Evolutionary conservation across 2,888 invertebrate species (phyloP), one percentile per base, ranked within the genome.

Genomic region (Nemurella pictetii): DNA sequence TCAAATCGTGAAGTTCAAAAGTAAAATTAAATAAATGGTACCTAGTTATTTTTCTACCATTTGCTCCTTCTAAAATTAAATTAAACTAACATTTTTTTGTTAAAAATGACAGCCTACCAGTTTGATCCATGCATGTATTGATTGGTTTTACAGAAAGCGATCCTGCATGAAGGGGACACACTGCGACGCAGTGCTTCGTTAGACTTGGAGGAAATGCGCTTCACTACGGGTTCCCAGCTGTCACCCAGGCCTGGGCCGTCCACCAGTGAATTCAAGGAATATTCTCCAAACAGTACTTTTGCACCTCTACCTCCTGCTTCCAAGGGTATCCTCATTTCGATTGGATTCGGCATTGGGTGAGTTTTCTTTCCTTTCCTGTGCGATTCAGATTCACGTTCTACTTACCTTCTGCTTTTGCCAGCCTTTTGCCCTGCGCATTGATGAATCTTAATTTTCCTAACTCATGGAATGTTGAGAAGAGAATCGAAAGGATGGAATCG

Each of bases 271-370:
- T 15, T 78, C 28, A 15, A 7, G 5, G 12, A 1, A 9, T 29
- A 9, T 12, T n/a, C 28, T 28, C 29, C 78, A 1, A 80, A 85
- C 35, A 83, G 80, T 25, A 84, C 85, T 32, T 78, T 86, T 35
- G 83, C 74, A 27, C 85, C 86, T 12, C 87, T 91, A 25, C 90
- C 90, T 20, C 92, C 91, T 0, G 91, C 92, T 15, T 90, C 91
- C 25, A 92, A 92, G 87, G 93, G 94, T 83, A 94, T 94, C 86
- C 89, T 94, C 73, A 90, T 93, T 35, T 90, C 91, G 36, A 90
- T 92, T 30, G 92, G 92, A 75, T 92, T 91, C 88, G 91, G 91
- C 92, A 92, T 88, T 88, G 88, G 55, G 55, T 55, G 20, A 55
- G 55, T 12, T 20, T 55, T 55, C n/a, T n/a, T n/a, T n/a, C n/a